Conservation (phyloP, 2,888 invertebrate genomes). For the Galerucella pusilla region DNA sequence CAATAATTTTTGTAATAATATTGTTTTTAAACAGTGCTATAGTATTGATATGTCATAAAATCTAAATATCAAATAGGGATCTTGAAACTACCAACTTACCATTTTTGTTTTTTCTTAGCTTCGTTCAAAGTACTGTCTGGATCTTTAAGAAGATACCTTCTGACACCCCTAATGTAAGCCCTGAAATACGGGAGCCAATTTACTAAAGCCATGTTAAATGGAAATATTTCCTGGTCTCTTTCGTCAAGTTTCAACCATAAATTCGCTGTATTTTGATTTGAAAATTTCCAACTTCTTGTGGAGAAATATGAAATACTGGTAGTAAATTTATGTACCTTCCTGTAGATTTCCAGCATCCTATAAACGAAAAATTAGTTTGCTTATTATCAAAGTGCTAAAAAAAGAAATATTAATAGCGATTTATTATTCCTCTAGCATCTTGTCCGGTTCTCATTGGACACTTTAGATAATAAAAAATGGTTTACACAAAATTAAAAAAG, state of each 20-base stretch:
- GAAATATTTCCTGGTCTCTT: slow-evolving; percentile 71
- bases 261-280: slow-evolving; percentile 71
- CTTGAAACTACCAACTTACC: slow-evolving; percentile 37
- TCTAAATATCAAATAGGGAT: no score
- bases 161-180: slow-evolving; percentile 77
- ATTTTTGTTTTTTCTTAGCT: slow-evolving; percentile 43
- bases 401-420: no score
- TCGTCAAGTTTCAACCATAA: slow-evolving; percentile 70
- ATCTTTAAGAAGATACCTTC: slow-evolving; percentile 83
- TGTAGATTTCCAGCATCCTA: slow-evolving; percentile 83
- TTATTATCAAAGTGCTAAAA: no score
- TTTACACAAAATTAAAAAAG: no score
- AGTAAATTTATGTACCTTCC: slow-evolving; percentile 82
- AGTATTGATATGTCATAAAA: no score
- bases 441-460: no score
- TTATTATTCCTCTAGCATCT: no score
- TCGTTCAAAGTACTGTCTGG: slow-evolving; percentile 71
- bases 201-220: slow-evolving; percentile 77
- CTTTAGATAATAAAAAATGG: no score
- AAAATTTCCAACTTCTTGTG: slow-evolving; percentile 77
- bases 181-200: slow-evolving; percentile 80
- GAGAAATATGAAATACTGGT: slow-evolving; percentile 80
- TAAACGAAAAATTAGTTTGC: slow-evolving; percentile 31
- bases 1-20: no score
- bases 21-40: no score